phyloP scores from a whole-genome alignment of 2,888 invertebrate genomes.

The Sacculina carcini region DNA sequence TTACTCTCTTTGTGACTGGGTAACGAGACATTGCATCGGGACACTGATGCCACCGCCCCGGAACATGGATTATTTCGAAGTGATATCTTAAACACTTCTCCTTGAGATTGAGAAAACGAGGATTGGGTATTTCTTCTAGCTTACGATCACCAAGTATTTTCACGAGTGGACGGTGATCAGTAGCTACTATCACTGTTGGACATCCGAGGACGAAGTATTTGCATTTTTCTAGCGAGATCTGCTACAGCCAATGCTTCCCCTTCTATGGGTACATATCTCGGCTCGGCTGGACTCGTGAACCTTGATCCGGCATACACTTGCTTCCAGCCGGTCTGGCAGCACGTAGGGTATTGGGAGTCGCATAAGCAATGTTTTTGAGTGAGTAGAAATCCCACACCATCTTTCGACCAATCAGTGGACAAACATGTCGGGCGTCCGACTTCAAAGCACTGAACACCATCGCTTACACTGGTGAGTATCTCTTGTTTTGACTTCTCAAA shows the following conservation, averaged over 20 bases:
- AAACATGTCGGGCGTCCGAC: not conserved
- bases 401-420: constrained; percentile 3
- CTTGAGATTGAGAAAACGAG: too few relatives aligned
- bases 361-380: not conserved
- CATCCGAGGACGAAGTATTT: not conserved
- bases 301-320: not conserved
- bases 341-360: not conserved
- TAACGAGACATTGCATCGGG: too few relatives aligned
- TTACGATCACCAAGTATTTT: not conserved
- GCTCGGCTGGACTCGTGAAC: not conserved
- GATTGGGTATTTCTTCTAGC: not conserved
- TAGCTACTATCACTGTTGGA: not conserved
- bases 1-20: not conserved
- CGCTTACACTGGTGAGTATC: too few relatives aligned
- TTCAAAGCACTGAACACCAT: too few relatives aligned
- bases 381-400: constrained; percentile 2
- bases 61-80: too few relatives aligned
- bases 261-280: not conserved
- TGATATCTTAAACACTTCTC: too few relatives aligned
- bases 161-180: not conserved
- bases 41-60: too few relatives aligned
- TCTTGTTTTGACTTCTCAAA: constrained; percentile 6
- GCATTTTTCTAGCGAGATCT: not conserved
- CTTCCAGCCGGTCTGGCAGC: not conserved
- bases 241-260: not conserved